Base-by-base conservation (phyloP, 1,140 invertebrate genomes). In the Papilio aristodemus region DNA sequence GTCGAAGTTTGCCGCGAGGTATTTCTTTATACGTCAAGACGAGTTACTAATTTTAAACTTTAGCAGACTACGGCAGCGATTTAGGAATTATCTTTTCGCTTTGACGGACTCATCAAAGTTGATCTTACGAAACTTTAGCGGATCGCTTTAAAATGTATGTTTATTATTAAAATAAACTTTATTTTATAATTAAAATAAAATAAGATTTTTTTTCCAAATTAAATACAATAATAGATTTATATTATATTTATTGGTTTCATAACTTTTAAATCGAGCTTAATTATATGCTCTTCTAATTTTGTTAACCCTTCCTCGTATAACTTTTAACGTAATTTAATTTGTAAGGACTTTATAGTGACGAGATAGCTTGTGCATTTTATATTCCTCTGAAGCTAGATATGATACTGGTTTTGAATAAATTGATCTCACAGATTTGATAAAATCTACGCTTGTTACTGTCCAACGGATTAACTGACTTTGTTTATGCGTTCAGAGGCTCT, bases 11-110 rank as follows among this genome's bases (percentile, higher is more conserved):
- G 81, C 81, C 85, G 63, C 69, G 68, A 84, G 88, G 84, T 79
- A 83, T 84, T 82, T 81, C 82, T 84, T 80, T 79, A 80, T 79
- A 83, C 85, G 82, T 86, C 82, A 86, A 84, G 82, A 76, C 76
- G 74, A 80, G 77, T 88, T 88, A 83, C 85, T 77, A 88, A 90
- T 88, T 90, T 87, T 79, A 87, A n/a, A 87, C 80, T 87, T 88
- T 78, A 69, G 70, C 78, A 78, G 76, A 78, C 78, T 73, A 71
- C 75, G 74, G 74, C 79, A 79, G 79, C 76, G 80, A 85, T 89
- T 89, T 86, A 69, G 73, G 75, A 85, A 83, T 85, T 82, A 84
- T 82, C 81, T 80, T 71, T 66, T 73, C 74, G 75, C 80, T 84
- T 83, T 89, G 83, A 82, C 77, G 74, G 78, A 71, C 77, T 82